Evolutionary conservation across 2,113 vertebrate species (phyloP), one percentile per base, ranked within the genome.

Genomic region (Chionis minor): DNA sequence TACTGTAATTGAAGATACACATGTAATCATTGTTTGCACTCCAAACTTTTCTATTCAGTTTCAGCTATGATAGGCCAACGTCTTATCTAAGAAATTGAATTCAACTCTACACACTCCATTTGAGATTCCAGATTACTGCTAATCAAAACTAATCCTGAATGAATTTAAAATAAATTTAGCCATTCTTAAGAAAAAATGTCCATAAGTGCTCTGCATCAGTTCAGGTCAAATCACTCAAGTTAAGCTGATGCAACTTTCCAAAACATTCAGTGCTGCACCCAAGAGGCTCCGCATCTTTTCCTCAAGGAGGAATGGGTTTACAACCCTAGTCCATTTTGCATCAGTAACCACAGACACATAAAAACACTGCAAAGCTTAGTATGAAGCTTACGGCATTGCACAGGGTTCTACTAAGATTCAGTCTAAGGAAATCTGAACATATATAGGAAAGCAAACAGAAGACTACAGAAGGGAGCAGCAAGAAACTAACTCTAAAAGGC

Each of bases 11-110:
- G 40, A 83, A 81, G 7, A 55, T 11, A 63, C 7, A 67, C 9
- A 45, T 33, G 75, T 58, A 73, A 65, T 28, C 14, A 56, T 51
- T 52, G 52, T 21, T 54, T 70, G 27, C 24, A 85, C 65, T 45
- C 35, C 12, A 56, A 78, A 44, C 9, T 38, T 67, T 8, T 38
- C 63, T 51, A 8, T 45, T 62, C 5, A 6, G 16, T 80, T 91
- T 67, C 80, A 84, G 55, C 30, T 44, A n/a, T 3, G 0, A 71
- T 12, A 70, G 4, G 5, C 28, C 65, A 42, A 27, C 0, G 0
- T 35, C 23, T 28, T 71, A 45, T 1, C 21, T 30, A 45, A 54
- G 66, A 63, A 78, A 78, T 14, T 18, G 33, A 87, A 45, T 45
- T 82, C 14, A 82, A 59, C 15, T 59, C 67, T 8, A 1, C 3